Percentiles rank a stretch among this genome's conserved stretches.
phyloP scores from a whole-genome alignment of 2,888 invertebrate species.

The Branchipolynoe longqiensis region DNA sequence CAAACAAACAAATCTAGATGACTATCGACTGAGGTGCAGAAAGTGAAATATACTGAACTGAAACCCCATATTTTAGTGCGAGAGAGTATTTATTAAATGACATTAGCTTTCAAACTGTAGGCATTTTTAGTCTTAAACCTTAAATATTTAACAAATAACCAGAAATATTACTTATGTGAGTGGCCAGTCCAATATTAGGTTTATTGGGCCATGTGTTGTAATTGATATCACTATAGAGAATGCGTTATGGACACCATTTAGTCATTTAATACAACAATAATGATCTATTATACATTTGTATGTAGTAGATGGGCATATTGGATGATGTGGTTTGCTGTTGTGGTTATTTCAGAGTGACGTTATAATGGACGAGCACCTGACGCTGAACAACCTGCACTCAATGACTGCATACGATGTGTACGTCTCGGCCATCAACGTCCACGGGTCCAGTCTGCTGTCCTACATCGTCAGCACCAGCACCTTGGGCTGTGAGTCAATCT shows the following conservation, averaged over 20 bases:
- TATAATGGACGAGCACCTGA: background rate
- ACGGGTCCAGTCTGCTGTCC: slow-evolving; percentile 56
- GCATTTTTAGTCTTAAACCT: too few relatives aligned
- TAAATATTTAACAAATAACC: too few relatives aligned
- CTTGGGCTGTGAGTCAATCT: background rate
- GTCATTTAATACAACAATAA: background rate
- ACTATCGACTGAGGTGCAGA: too few relatives aligned
- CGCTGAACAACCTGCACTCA: background rate
- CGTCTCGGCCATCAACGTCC: slow-evolving; percentile 35
- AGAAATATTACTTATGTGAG: too few relatives aligned
- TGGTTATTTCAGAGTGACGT: slow-evolving; percentile 8
- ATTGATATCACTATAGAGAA: background rate
- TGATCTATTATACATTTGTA: background rate
- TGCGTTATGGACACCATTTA: background rate
- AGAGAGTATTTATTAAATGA: too few relatives aligned
- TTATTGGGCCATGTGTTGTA: too few relatives aligned
- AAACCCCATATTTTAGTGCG: too few relatives aligned
- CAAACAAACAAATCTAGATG: too few relatives aligned
- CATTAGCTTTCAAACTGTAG: too few relatives aligned
- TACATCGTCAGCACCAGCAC: slow-evolving; percentile 13
- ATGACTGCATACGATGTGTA: slow-evolving; percentile 24
- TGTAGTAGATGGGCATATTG: background rate
- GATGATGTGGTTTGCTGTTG: background rate
- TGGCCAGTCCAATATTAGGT: too few relatives aligned
- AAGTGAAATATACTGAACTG: too few relatives aligned